Evolutionary conservation across 2,888 invertebrate species (phyloP).

Genomic region (Drosophila neutralis): DNA sequence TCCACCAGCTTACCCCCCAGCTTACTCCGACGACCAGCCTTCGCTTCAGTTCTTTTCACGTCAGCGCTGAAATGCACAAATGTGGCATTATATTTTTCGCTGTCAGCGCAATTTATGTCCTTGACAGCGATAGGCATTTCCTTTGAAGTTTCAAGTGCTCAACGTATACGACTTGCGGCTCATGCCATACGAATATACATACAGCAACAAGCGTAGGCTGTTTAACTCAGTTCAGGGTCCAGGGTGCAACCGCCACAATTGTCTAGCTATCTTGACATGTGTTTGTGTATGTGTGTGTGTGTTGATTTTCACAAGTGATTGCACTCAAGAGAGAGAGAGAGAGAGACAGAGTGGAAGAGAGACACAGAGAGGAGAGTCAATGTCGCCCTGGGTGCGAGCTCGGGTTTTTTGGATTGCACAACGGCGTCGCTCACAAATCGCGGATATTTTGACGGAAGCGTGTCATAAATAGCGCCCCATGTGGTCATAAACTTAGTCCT

Average conservation of each 20-base stretch:
- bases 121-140: slow-evolving; percentile 83
- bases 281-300: slow-evolving; percentile 2
- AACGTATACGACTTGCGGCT: slow-evolving; percentile 13
- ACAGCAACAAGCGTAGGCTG: slow-evolving; percentile 14
- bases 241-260: slow-evolving; percentile 35
- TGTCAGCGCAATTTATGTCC: slow-evolving; percentile 83
- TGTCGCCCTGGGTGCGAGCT: slow-evolving; percentile 19
- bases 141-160: slow-evolving; percentile 80
- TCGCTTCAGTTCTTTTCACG: background rate
- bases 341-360: slow-evolving; percentile 3
- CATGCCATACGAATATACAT: slow-evolving; percentile 10
- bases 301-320: slow-evolving; percentile 32
- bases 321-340: slow-evolving; percentile 34
- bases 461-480: slow-evolving; percentile 84
- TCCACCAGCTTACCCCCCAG: background rate
- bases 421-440: slow-evolving; percentile 51
- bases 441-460: slow-evolving; percentile 83
- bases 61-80: slow-evolving; percentile 57
- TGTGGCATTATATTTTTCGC: slow-evolving; percentile 67
- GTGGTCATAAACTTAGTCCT: slow-evolving; percentile 70
- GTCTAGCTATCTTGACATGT: slow-evolving; percentile 10
- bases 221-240: slow-evolving; percentile 25
- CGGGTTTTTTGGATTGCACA: slow-evolving; percentile 28
- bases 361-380: slow-evolving; percentile 8
- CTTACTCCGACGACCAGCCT: background rate